Base-by-base conservation (phyloP, 2,797 vertebrate genomes). In the Crax fasciolata region DNA sequence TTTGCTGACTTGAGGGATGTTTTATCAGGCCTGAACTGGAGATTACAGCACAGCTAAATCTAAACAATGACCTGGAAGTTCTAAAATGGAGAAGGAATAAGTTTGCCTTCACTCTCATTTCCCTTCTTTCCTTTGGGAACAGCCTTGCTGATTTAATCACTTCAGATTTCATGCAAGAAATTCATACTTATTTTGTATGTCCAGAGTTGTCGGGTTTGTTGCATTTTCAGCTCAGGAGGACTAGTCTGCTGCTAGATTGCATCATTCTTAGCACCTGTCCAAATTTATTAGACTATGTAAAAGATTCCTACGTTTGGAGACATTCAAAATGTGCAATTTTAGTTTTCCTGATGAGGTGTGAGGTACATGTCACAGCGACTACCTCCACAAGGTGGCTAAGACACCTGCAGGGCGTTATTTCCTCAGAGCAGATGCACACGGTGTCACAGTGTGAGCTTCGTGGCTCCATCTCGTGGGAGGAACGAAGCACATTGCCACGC, bases 391-490 rank as follows among this genome's bases (percentile, higher is more conserved):
- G 87, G 85, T 95, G 87, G 61, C 18, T 28, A 74, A 59, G 17
- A 15, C 27, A 43, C 94, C 93, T 91, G 94, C 84, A 88, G 70
- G 66, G 43, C 1, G 4, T 27, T 9, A 16, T 59, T 95, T 92
- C 48, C 32, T 70, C 83, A 44, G 63, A 30, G 25, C 72, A 71
- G 49, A 76, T n/a, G 32, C 68, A n/a, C 21, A 23, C 4, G 8
- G 10, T 18, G 7, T 44, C 73, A 73, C 44, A 44, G 39, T 59
- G 82, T 35, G 35, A 73, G 71, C 87, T 96, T 89, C 0, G 2
- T 49, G 93, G 79, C 91, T 97, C 92, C 94, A 84, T 65, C 95
- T 97, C 38, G 44, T 96, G 95, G 91, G 73, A 91, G 83, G 91
- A 95, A 76, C 28, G 75, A n/a, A 81, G 13, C 70, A 86, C 66